phyloP scores from a whole-genome alignment of 2,797 vertebrate species.

The Darevskia mixta region DNA sequence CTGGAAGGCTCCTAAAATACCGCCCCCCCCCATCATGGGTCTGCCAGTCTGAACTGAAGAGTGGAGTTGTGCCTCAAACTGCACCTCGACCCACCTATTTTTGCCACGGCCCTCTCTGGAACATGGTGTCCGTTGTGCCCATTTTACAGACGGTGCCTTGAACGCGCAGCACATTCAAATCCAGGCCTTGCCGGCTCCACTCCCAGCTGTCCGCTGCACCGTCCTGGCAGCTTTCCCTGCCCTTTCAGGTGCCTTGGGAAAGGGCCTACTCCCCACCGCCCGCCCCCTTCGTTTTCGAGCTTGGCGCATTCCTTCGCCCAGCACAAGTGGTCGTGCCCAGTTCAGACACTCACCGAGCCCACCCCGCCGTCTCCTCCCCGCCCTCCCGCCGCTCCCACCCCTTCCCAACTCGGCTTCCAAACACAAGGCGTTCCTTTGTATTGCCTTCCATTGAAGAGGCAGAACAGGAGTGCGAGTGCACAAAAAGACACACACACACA shows the following conservation, averaged over 20 bases:
- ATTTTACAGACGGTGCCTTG: background rate
- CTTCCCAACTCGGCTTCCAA: background rate
- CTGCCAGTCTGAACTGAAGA: background rate
- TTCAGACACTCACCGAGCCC: conserved; percentile 4
- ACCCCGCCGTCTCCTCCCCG: background rate
- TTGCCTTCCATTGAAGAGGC: conserved; percentile 1
- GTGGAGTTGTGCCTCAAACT: no score
- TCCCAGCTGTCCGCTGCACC: background rate
- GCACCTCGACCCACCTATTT: background rate
- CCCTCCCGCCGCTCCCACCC: background rate
- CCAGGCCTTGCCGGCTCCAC: background rate
- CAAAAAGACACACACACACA: background rate
- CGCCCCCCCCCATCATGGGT: background rate
- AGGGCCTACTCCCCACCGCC: fast-evolving
- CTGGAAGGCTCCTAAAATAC: background rate
- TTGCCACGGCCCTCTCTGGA: background rate
- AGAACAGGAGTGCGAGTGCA: background rate
- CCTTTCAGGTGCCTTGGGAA: background rate
- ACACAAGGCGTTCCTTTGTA: conserved; percentile 42
- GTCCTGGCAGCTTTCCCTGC: background rate
- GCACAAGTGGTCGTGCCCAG: background rate
- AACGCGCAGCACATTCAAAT: no score
- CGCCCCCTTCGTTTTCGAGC: background rate
- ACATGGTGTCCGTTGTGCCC: background rate
- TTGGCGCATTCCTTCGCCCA: background rate